Base-by-base conservation (phyloP, 2,797 vertebrate species). In the Rhinoraja longicauda region DNA sequence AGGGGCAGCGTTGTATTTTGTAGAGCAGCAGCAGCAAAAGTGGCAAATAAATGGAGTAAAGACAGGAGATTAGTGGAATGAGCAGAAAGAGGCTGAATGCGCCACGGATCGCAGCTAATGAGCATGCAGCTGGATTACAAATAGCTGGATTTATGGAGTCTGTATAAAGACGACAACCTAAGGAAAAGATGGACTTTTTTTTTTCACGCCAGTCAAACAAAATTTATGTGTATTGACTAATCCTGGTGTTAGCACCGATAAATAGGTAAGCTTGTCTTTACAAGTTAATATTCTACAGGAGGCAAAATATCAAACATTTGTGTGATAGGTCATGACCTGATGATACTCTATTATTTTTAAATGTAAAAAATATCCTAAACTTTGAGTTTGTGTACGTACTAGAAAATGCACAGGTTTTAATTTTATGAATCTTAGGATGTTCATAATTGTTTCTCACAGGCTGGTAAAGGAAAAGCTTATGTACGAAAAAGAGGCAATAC, bases 1-100 rank as follows among this genome's bases (percentile, higher is more conserved):
- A 98, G 97, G 97, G 97, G 97, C 96, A 97, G 96, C 96, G 96
- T 97, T 97, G 97, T 98, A 98, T 98, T 98, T 98, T 98, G 98
- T 98, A 97, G 97, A 97, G 97, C 96, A 98, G 97, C 97, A 96
- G 97, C 97, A 97, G 97, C 97, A 97, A 98, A 98, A 97, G 97
- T 97, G 97, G 97, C 96, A 97, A 98, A 97, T 97, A 97, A 98
- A 97, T 97, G 97, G 96, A 97, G 97, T 97, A 97, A 97, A 97
- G 96, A 97, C 97, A 97, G 97, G 96, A 96, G 96, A 97, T 97
- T 96, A 97, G 97, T 96, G 95, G 97, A 98, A 97, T 97, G 97
- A 97, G 96, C 95, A 97, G 96, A 95, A 96, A 96, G 96, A 96
- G 97, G 96, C 96, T 96, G 96, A 97, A 96, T 95, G 67, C 95